These are phyloP conservation scores for Trogon melanurus DNA, from an alignment of 2,113 vertebrate species.

Conservation along the genomic window DNA sequence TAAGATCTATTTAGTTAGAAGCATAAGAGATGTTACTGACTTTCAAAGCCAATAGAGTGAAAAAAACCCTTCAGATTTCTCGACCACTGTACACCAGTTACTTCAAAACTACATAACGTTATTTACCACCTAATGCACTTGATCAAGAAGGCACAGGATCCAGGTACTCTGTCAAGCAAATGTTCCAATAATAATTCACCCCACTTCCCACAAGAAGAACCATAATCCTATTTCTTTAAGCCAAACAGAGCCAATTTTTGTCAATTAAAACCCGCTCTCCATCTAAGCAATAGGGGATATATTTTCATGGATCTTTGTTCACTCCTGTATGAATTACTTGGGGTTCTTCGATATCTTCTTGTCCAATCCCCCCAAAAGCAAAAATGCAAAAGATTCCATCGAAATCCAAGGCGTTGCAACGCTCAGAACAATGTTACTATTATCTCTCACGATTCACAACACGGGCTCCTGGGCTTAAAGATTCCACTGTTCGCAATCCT, in stretches of 20 bases:
- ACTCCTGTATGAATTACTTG: neutral
- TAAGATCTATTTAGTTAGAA: neutral
- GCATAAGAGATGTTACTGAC: neutral
- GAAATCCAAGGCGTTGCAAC: neutral
- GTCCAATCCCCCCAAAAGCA: neutral
- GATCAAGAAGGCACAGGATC: neutral
- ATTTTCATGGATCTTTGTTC: neutral
- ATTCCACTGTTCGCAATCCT: neutral
- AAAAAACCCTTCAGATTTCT: neutral
- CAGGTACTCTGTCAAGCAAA: neutral
- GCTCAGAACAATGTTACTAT: neutral
- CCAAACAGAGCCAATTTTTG: neutral
- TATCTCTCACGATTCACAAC: neutral
- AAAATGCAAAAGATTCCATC: neutral
- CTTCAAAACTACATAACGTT: neutral
- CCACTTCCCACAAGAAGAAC: neutral
- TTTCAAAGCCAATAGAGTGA: neutral
- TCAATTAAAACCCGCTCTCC: neutral
- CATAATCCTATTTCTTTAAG: neutral
- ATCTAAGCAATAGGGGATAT: neutral
- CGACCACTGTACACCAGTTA: neutral
- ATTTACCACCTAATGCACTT: neutral
- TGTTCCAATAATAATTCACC: neutral
- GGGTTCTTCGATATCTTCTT: neutral
- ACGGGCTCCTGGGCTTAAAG: neutral